Conservation (phyloP, 1,140 invertebrate species). For the Rhizoglyphus robini region DNA sequence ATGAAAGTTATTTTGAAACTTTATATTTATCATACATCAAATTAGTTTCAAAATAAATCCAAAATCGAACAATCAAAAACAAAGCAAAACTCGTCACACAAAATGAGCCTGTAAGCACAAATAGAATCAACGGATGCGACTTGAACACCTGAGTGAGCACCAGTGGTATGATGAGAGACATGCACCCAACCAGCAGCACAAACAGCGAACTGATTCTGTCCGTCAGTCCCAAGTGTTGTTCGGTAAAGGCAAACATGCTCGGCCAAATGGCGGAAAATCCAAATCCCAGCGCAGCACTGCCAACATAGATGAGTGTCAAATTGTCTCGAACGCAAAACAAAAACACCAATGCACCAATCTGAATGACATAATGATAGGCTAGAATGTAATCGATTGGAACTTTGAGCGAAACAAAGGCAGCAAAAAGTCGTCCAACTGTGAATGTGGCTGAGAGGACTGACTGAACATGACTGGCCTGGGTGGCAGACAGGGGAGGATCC, state of each 20-base stretch:
- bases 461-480: not conserved
- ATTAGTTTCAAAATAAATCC: too few relatives aligned
- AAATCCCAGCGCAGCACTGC: not conserved
- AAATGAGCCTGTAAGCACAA: too few relatives aligned
- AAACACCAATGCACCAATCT: not conserved
- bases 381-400: not conserved
- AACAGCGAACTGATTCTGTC: too few relatives aligned
- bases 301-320: not conserved
- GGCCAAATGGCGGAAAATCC: conserved; percentile 7
- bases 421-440: not conserved
- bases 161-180: too few relatives aligned
- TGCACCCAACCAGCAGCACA: too few relatives aligned
- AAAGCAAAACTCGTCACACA: too few relatives aligned
- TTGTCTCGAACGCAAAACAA: not conserved
- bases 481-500: not conserved
- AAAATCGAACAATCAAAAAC: too few relatives aligned
- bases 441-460: not conserved
- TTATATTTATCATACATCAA: too few relatives aligned
- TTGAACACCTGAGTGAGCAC: too few relatives aligned
- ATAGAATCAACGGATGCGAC: too few relatives aligned
- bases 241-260: conserved; percentile 7
- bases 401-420: not conserved
- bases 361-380: not conserved
- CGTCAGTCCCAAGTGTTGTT: conserved; percentile 1
- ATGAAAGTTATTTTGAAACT: too few relatives aligned